phyloP scores from a whole-genome alignment of 2,797 vertebrate genomes.

The Siniperca scherzeri region DNA sequence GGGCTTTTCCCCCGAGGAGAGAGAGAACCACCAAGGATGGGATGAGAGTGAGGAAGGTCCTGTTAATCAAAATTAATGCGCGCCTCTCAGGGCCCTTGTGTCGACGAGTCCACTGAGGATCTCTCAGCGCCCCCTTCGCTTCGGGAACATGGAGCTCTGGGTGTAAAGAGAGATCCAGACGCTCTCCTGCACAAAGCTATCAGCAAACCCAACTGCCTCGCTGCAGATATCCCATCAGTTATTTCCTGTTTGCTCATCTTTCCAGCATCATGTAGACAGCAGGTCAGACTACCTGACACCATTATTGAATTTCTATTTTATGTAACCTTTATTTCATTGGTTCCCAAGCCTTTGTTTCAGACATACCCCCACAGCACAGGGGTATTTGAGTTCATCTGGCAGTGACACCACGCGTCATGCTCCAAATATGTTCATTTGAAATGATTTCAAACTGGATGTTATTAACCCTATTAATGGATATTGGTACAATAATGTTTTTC shows the following conservation, averaged over 20 bases:
- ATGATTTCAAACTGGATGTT: background rate
- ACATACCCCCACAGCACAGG: background rate
- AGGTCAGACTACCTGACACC: slow-evolving; percentile 11
- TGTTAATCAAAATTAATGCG: slow-evolving; percentile 80
- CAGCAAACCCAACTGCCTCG: background rate
- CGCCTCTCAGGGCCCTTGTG: slow-evolving; percentile 61
- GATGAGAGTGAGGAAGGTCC: slow-evolving; percentile 66
- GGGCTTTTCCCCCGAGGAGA: slow-evolving; percentile 64
- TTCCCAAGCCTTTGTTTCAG: background rate
- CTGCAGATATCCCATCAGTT: slow-evolving; percentile 4
- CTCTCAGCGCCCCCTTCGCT: slow-evolving; percentile 4
- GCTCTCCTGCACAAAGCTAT: slow-evolving; percentile 10
- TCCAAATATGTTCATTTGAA: background rate
- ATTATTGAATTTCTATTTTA: background rate
- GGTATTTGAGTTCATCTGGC: background rate
- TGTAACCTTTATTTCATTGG: background rate
- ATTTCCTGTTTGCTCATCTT: slow-evolving; percentile 38
- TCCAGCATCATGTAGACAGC: slow-evolving; percentile 6
- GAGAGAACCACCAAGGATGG: slow-evolving; percentile 63
- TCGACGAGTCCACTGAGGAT: slow-evolving; percentile 51
- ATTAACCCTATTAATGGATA: background rate
- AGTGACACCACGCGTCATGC: background rate
- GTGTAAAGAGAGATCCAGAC: slow-evolving; percentile 65
- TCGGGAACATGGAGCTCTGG: slow-evolving; percentile 16
- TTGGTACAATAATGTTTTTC: background rate